Percentiles rank a stretch among this genome's conserved stretches.
Evolutionary conservation across 2,888 invertebrate genomes (phyloP).

Genomic region (Sinodicranocentrus sp.): DNA sequence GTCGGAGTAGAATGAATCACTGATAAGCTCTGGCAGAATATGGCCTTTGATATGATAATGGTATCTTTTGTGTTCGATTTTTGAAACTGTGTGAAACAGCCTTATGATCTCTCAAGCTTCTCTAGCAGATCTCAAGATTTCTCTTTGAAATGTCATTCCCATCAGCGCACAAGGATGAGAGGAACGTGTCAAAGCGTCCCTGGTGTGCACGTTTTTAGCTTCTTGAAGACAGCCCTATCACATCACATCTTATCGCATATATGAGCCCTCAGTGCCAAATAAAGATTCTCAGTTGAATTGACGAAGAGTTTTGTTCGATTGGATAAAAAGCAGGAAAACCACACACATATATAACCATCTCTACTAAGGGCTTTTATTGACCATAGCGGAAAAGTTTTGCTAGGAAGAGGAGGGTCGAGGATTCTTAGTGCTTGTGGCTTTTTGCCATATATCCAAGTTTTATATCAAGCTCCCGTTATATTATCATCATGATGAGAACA

Average conservation of each 20-base stretch:
- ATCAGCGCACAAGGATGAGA: slow-evolving; percentile 21
- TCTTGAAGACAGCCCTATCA: slow-evolving; percentile 25
- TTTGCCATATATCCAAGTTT: neutral
- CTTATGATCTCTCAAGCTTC: slow-evolving; percentile 51
- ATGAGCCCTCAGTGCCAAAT: slow-evolving; percentile 30
- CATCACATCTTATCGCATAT: slow-evolving; percentile 7
- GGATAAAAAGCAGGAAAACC: slow-evolving; percentile 48
- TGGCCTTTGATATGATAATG: slow-evolving; percentile 53
- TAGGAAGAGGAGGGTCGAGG: no score
- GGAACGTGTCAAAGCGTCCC: slow-evolving; percentile 62
- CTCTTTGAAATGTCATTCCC: slow-evolving; percentile 57
- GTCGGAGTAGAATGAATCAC: slow-evolving; percentile 48
- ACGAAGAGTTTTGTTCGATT: slow-evolving; percentile 35
- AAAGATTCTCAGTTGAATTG: slow-evolving; percentile 28
- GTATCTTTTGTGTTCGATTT: slow-evolving; percentile 38
- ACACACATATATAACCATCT: slow-evolving; percentile 25
- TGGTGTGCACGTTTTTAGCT: slow-evolving; percentile 44
- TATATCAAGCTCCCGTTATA: neutral
- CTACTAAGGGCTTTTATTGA: slow-evolving; percentile 18
- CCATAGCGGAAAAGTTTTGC: no score
- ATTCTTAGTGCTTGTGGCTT: neutral
- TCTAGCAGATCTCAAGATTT: slow-evolving; percentile 39
- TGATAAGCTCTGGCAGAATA: slow-evolving; percentile 27
- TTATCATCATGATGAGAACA: no score
- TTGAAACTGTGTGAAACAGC: slow-evolving; percentile 34